These are phyloP conservation scores for Drosophila murphyi DNA, from an alignment of 1,140 invertebrate species.

Conservation along the genomic window DNA sequence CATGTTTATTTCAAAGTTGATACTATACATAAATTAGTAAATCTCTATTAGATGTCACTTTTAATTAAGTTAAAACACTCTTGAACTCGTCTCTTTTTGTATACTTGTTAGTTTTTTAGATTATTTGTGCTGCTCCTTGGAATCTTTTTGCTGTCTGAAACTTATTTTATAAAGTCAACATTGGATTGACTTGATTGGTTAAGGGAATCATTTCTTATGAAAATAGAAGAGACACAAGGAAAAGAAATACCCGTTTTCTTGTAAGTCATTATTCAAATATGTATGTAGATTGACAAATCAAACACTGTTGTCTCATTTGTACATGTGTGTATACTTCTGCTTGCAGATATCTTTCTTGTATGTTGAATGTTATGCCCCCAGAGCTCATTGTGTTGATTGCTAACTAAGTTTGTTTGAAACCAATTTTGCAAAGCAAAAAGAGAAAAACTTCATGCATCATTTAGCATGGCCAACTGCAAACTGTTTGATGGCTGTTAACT, in stretches of 20 bases:
- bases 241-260: constrained; percentile 7
- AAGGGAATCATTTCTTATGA: background rate
- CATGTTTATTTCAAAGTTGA: no score
- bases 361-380: background rate
- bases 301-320: background rate
- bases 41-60: no score
- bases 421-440: constrained; percentile 3
- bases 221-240: background rate
- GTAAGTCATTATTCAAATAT: constrained; percentile 1
- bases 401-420: constrained; percentile 28
- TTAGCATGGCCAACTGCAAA: constrained; percentile 60
- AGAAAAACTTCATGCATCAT: constrained; percentile 69
- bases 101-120: no score
- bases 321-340: background rate
- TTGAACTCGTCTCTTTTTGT: no score
- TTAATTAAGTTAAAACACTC: no score
- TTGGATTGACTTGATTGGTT: constrained; percentile 1
- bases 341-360: background rate
- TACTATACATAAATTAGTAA: no score
- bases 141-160: background rate
- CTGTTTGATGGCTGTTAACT: constrained; percentile 36
- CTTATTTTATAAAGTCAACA: background rate
- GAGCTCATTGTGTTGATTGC: constrained; percentile 27
- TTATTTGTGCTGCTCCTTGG: no score
- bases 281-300: background rate